Evolutionary conservation across 2,797 vertebrate species (phyloP).

Genomic region (Synaphobranchus kaupii): DNA sequence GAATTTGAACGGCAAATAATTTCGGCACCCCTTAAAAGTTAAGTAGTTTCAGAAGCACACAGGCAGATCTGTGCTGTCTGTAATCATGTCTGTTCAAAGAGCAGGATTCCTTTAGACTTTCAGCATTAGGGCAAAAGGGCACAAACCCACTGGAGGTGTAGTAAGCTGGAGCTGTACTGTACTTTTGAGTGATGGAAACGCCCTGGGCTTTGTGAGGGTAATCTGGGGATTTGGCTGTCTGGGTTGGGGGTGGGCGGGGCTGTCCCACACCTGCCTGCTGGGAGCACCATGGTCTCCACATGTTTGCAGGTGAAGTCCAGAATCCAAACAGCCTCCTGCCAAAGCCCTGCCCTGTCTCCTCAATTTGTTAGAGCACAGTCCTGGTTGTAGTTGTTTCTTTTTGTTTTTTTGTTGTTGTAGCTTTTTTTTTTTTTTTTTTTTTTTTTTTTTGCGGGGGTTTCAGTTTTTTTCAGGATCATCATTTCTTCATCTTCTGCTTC

Average conservation of each 20-base stretch:
- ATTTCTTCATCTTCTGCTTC: too few relatives aligned
- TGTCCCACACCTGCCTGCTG: not conserved
- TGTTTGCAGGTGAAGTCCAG: not conserved
- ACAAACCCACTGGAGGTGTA: conserved; percentile 1
- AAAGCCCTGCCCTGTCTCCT: not conserved
- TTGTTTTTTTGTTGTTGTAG: not conserved
- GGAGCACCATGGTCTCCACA: not conserved
- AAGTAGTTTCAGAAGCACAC: not conserved
- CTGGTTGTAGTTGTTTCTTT: not conserved
- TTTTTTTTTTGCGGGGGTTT: not conserved
- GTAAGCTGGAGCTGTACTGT: conserved; percentile 13
- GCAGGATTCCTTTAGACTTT: not conserved
- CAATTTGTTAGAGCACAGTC: not conserved
- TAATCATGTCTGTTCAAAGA: not conserved
- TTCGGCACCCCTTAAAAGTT: not conserved
- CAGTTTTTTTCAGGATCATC: not conserved
- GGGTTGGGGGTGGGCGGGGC: conserved; percentile 19
- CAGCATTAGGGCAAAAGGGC: not conserved
- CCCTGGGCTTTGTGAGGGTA: conserved; percentile 31
- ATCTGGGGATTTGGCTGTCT: conserved; percentile 40
- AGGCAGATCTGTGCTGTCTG: not conserved
- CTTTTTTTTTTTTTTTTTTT: not conserved
- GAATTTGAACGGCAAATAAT: not conserved
- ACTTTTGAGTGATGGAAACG: conserved; percentile 17
- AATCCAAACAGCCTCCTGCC: not conserved